Base-by-base conservation (phyloP, 2,888 invertebrate species). In the Meiosimyza platycephala region DNA sequence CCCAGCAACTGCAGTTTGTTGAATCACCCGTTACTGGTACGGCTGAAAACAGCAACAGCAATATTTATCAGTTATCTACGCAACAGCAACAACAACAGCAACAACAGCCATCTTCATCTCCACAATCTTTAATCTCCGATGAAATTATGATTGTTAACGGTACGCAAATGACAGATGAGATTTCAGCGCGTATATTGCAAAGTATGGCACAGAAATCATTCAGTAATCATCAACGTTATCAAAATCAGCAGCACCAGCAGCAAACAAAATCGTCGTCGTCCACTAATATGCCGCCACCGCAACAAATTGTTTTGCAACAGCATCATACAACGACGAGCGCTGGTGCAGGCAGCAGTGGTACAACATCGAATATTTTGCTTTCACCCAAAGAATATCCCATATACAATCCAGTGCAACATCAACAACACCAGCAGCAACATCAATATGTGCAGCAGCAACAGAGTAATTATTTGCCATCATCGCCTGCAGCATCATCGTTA, bases 121-220 rank as follows among this genome's bases (percentile, higher is more conserved):
- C 74, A 5, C 78, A 82, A 5, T 80, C 83, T n/a, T 68, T 84
- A 47, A 78, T 84, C 68, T 80, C 82, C 18, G 87, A 87, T 65
- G 87, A 87, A 74, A 85, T 87, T 18, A 85, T 86, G 83, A 85
- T 87, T 76, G 87, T 87, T 11, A 87, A 87, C 78, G 87, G 87
- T 48, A 87, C 86, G 1, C 86, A 86, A 74, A 87, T 87, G 87
- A 87, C 87, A 3, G 87, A 87, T 70, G 87, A 87, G 76, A 54
- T 86, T 3, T 87, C 87, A 50, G 87, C 87, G 5, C 82, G 87
- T 55, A 87, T 87, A 59, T 75, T 87, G 33, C 87, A 87, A 73
- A 87, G 87, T 75, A 86, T 87, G 84, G 87, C 87, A 0, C 86
- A 87, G 72, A 87, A 87, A 75, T 85, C 85, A 0, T 84, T 85